Evolutionary conservation across 2,113 vertebrate genomes (phyloP), one percentile per base, ranked within the genome.

Genomic region (Ia io): DNA sequence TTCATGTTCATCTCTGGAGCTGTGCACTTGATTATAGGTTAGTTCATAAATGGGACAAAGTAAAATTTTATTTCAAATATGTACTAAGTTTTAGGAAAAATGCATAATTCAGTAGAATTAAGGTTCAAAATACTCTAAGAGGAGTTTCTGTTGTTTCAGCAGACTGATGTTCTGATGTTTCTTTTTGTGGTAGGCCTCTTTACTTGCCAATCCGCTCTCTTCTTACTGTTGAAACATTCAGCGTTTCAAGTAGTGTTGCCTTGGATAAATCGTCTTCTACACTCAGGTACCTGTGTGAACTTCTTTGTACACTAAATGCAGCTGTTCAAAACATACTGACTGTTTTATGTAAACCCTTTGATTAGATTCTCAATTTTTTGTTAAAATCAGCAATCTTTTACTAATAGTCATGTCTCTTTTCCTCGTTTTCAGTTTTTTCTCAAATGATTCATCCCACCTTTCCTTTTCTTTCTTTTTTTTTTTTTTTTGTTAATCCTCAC

Each of bases 1-100:
- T 99, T 28, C 99, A 99, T 74, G 97, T 99, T 35, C 99, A 99
- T 97, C 98, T 99, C 28, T 99, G 99, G 99, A 99, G 99, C 98
- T 99, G 99, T 97, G 99, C 99, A 28, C 98, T 99, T 56, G 99
- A 99, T 97, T 99, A 99, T 97, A 99, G 99, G 99, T 99, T 95
- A 97, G 82, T 97, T 86, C 82, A 94, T 23, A 42, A 74, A 40
- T 83, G 77, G 5, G 47, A 37, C 49, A 93, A 44, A 83, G 37
- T 76, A 25, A 67, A 42, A 20, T 49, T 83, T 42, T 67, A 40
- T 30, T 86, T 51, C 49, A 88, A 90, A 20, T 59, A 17, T 23
- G 3, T 71, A 9, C 8, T 88, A 71, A 53, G n/a, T 63, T 94
- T 86, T 89, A 9, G 30, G 53, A 51, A 88, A 49, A 77, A 49